Percentiles rank a stretch among this genome's conserved stretches.
Evolutionary conservation across 1,140 invertebrate species (phyloP).

Genomic region (Probaryconus sp.): DNA sequence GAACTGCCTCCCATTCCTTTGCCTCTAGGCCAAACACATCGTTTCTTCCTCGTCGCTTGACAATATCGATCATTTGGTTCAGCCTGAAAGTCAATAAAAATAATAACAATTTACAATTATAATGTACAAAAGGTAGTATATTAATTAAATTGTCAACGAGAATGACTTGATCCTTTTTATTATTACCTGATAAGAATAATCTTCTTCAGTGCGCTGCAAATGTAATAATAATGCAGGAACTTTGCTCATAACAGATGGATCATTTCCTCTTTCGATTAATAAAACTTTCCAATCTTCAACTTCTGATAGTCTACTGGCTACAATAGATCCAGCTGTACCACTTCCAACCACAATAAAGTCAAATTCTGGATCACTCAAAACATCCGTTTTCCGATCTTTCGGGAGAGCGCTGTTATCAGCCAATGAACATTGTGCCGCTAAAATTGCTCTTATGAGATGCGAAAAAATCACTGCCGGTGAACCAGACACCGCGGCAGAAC

Average conservation of each 20-base stretch:
- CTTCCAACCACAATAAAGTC: slow-evolving; percentile 81
- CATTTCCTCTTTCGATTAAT: slow-evolving; percentile 80
- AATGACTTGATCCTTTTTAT: too few species aligned
- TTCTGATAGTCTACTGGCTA: slow-evolving; percentile 81
- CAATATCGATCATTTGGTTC: slow-evolving; percentile 81
- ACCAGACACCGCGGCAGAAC: slow-evolving; percentile 47
- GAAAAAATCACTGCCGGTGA: slow-evolving; percentile 59
- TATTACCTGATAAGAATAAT: slow-evolving; percentile 83
- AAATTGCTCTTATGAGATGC: slow-evolving; percentile 77
- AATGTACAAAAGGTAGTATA: too few species aligned
- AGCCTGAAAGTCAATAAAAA: slow-evolving; percentile 19
- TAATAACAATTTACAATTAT: too few species aligned
- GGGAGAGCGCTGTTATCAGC: slow-evolving; percentile 67
- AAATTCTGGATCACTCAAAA: slow-evolving; percentile 74
- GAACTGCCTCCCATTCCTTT: slow-evolving; percentile 86
- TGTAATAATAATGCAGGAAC: slow-evolving; percentile 79
- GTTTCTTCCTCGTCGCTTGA: slow-evolving; percentile 74
- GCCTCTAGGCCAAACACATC: slow-evolving; percentile 84
- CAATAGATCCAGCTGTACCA: slow-evolving; percentile 83
- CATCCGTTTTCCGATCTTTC: slow-evolving; percentile 76
- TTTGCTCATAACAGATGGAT: slow-evolving; percentile 72
- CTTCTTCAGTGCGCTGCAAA: slow-evolving; percentile 78
- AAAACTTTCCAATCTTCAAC: slow-evolving; percentile 78
- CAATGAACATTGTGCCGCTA: slow-evolving; percentile 79
- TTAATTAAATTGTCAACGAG: too few species aligned